Percentiles rank a stretch among this genome's conserved stretches.
Conservation (phyloP, 1,140 invertebrate genomes). For the Theocolax elegans region DNA sequence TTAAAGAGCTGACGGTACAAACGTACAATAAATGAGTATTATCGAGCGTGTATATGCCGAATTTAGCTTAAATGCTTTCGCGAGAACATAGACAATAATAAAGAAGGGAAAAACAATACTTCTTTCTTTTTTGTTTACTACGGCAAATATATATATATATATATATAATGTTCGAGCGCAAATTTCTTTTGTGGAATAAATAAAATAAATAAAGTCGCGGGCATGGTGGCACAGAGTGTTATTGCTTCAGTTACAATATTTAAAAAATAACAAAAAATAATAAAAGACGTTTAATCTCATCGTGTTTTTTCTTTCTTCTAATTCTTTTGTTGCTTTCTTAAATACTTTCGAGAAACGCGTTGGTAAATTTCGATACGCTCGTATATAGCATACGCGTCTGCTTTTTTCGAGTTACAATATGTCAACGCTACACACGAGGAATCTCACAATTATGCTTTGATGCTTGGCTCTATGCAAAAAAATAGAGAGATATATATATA, state of each 20-base stretch:
- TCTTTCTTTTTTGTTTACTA: no score
- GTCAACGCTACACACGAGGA: conserved; percentile 5
- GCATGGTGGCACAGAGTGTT: conserved; percentile 17
- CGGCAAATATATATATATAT: no score
- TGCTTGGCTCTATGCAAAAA: conserved; percentile 39
- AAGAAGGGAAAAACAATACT: neutral
- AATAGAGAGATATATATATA: no score
- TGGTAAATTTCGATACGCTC: neutral
- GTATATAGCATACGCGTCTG: neutral
- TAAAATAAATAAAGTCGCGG: conserved; percentile 20
- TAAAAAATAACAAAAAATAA: no score
- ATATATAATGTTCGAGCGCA: neutral
- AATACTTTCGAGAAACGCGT: neutral
- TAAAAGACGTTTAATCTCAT: conserved; percentile 26
- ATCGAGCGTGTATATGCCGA: neutral
- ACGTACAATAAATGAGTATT: conserved; percentile 39
- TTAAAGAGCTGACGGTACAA: conserved; percentile 18
- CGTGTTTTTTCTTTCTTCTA: conserved; percentile 4
- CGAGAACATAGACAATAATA: neutral
- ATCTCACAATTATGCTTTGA: conserved; percentile 42
- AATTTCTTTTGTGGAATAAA: conserved; percentile 13
- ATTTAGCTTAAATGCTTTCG: neutral
- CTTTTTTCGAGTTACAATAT: neutral
- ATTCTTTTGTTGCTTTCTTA: neutral
- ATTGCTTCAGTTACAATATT: conserved; percentile 27